phyloP scores from a whole-genome alignment of 2,113 vertebrate genomes.

The Hipposideros armiger region DNA sequence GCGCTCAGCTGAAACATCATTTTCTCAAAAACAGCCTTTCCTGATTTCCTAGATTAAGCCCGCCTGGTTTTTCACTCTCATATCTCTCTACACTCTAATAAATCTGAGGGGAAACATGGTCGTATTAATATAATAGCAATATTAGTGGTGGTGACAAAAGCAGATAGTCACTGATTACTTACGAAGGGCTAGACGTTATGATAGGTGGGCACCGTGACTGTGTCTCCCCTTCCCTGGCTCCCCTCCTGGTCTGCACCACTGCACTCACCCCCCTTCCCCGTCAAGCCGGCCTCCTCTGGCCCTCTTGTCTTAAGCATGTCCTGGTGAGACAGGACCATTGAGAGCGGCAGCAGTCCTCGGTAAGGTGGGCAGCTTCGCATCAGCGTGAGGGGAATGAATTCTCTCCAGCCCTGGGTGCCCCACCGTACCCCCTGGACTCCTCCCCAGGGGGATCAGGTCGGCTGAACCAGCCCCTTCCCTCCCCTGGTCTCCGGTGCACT shows the following conservation, averaged over 20 bases:
- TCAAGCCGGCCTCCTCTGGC: not conserved
- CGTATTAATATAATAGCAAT: not conserved
- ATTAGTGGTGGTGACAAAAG: not conserved
- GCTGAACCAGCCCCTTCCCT: not conserved
- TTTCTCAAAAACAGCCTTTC: not conserved
- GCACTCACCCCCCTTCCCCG: not conserved
- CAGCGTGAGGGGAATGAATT: not conserved
- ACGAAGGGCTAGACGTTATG: not conserved
- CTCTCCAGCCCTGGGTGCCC: not conserved
- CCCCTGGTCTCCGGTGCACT: not conserved
- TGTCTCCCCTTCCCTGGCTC: no score
- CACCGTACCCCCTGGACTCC: fast-evolving
- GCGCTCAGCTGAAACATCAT: not conserved
- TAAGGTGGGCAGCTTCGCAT: not conserved
- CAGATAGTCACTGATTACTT: not conserved
- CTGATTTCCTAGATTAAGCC: not conserved
- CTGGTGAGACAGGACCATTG: not conserved
- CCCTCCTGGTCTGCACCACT: not conserved
- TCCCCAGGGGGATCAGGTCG: not conserved
- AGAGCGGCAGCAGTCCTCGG: not conserved
- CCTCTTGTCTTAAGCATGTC: not conserved
- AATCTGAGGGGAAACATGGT: not conserved
- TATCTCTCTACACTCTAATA: not conserved
- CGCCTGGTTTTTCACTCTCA: not conserved
- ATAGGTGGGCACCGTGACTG: not conserved